These are phyloP conservation scores for Lithobates sylvaticus DNA, from an alignment of 2,797 vertebrate species.

Conservation along the genomic window DNA sequence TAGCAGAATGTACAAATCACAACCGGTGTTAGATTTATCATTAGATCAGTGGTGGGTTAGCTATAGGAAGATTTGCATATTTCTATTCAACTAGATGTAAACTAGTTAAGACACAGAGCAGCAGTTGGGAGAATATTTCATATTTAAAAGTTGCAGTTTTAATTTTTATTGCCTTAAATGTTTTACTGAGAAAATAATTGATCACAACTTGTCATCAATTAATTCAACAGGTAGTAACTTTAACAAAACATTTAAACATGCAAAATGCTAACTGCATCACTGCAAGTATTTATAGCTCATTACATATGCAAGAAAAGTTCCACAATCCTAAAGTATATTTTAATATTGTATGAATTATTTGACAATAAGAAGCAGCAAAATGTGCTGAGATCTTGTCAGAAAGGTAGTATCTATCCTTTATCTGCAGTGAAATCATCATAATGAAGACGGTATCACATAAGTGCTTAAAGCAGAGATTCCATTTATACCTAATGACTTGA, in stretches of 20 bases:
- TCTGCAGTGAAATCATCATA: slow-evolving; percentile 42
- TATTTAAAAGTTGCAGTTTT: too few relatives aligned
- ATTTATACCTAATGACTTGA: slow-evolving; percentile 49
- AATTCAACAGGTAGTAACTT: background rate
- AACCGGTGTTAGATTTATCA: too few relatives aligned
- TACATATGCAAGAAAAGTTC: background rate
- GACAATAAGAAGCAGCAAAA: background rate
- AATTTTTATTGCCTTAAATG: too few relatives aligned
- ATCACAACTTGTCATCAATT: background rate
- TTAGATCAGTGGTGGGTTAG: too few relatives aligned
- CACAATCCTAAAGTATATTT: background rate
- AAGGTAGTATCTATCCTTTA: background rate
- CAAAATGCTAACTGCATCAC: background rate
- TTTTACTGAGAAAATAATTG: too few relatives aligned
- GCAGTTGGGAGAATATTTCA: too few relatives aligned
- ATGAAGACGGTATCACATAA: slow-evolving; percentile 29
- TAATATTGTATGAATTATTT: background rate
- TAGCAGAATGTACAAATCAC: too few relatives aligned
- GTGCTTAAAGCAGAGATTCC: slow-evolving; percentile 35
- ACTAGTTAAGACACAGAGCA: too few relatives aligned
- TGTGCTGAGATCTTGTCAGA: background rate
- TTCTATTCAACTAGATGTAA: too few relatives aligned
- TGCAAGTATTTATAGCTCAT: background rate
- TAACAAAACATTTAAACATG: background rate
- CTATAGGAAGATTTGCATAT: too few relatives aligned